Conservation (phyloP, 2,888 invertebrate species). For the Morpho deidamia region DNA sequence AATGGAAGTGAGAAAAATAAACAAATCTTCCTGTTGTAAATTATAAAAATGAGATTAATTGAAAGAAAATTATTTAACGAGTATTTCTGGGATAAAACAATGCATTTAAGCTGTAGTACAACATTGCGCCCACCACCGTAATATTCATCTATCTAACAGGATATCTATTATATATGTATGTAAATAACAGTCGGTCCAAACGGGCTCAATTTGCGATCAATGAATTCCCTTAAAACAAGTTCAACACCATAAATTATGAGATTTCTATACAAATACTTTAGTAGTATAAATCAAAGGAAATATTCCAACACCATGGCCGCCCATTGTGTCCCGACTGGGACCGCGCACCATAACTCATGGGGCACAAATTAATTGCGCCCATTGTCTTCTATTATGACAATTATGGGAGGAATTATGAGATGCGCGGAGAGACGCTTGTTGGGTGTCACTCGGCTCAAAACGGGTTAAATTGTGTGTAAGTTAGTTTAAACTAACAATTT, state of each 20-base stretch:
- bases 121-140: too few species aligned
- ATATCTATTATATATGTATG: too few species aligned
- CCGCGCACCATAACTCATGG: not conserved
- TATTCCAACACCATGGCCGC: not conserved
- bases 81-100: too few species aligned
- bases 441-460: not conserved
- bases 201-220: not conserved
- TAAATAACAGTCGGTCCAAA: too few species aligned
- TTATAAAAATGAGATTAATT: too few species aligned
- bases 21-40: too few species aligned
- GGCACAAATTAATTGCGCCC: not conserved
- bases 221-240: not conserved
- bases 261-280: conserved; percentile 1
- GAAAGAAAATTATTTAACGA: too few species aligned
- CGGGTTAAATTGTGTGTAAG: not conserved
- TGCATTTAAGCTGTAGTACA: too few species aligned
- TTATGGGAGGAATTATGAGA: not conserved
- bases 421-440: not conserved
- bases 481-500: too few species aligned
- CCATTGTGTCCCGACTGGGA: not conserved
- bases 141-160: too few species aligned
- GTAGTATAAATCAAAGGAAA: conserved; percentile 3
- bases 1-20: too few species aligned
- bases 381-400: not conserved
- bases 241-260: not conserved